These are phyloP conservation scores for Aphidius gifuensis DNA, from an alignment of 1,140 invertebrate genomes.

Conservation along the genomic window DNA sequence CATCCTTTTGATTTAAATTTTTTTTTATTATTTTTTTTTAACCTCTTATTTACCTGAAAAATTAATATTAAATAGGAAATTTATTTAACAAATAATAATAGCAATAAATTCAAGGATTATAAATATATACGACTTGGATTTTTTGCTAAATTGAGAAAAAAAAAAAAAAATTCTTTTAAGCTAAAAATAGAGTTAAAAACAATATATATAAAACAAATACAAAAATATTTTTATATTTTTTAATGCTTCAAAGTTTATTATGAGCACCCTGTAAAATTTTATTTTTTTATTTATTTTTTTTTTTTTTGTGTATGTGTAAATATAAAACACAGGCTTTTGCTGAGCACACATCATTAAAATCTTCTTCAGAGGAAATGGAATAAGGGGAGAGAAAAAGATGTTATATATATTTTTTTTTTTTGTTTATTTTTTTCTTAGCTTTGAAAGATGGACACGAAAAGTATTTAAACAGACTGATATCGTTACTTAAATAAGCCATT, in stretches of 20 bases:
- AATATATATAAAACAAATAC: too few relatives aligned
- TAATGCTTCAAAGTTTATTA: conserved; percentile 19
- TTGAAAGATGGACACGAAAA: too few relatives aligned
- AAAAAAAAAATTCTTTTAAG: too few relatives aligned
- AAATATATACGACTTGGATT: too few relatives aligned
- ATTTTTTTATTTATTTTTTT: background rate
- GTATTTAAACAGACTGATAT: conserved; percentile 7
- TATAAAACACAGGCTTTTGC: conserved; percentile 17
- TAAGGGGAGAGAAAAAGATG: conserved; percentile 1
- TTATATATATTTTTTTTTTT: background rate
- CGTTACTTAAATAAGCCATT: too few relatives aligned
- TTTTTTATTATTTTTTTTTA: too few relatives aligned
- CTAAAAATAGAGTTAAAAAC: too few relatives aligned
- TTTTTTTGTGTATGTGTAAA: background rate
- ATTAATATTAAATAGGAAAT: background rate
- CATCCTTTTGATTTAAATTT: conserved; percentile 7
- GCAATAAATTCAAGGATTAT: too few relatives aligned
- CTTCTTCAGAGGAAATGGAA: background rate
- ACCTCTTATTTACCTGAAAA: too few relatives aligned
- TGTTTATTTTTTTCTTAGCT: background rate
- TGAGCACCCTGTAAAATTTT: conserved; percentile 15
- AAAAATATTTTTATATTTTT: too few relatives aligned
- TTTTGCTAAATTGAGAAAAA: too few relatives aligned
- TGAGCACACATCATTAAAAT: conserved; percentile 25
- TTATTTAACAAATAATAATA: conserved; percentile 1